These are phyloP conservation scores for Phragmatobia fuliginosa DNA, from an alignment of 2,888 invertebrate species.

Conservation along the genomic window DNA sequence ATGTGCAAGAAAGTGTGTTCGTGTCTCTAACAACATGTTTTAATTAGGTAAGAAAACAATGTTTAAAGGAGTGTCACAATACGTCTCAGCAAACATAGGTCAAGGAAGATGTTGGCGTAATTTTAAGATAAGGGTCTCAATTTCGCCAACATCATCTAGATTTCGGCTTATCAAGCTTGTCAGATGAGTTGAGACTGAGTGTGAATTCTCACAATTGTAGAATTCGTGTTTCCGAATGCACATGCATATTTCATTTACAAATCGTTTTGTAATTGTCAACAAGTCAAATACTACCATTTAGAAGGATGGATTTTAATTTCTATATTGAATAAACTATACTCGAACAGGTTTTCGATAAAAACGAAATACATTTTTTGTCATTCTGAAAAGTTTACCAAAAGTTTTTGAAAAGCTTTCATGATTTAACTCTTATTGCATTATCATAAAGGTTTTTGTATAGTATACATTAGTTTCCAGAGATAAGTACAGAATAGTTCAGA, in stretches of 20 bases:
- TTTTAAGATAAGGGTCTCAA: neutral
- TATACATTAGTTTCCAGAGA: neutral
- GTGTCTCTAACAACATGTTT: neutral
- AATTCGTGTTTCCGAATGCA: neutral
- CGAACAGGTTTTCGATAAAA: too few relatives aligned
- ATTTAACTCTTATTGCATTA: neutral
- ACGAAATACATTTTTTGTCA: neutral
- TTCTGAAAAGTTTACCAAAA: neutral
- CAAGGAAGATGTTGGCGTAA: neutral
- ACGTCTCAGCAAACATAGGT: neutral
- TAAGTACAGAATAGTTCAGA: too few relatives aligned
- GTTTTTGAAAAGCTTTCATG: too few relatives aligned
- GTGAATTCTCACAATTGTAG: neutral
- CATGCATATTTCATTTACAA: neutral
- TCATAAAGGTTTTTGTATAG: neutral
- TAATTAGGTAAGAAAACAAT: neutral
- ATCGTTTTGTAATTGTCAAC: neutral
- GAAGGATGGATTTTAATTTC: too few relatives aligned
- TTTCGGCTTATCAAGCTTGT: too few relatives aligned
- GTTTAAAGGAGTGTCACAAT: neutral
- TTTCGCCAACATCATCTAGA: neutral
- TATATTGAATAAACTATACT: neutral
- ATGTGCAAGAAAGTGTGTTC: slow-evolving; percentile 15
- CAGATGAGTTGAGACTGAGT: too few relatives aligned
- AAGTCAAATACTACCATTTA: too few relatives aligned